Evolutionary conservation across 2,113 vertebrate species (phyloP).

Genomic region (Felis chaus): DNA sequence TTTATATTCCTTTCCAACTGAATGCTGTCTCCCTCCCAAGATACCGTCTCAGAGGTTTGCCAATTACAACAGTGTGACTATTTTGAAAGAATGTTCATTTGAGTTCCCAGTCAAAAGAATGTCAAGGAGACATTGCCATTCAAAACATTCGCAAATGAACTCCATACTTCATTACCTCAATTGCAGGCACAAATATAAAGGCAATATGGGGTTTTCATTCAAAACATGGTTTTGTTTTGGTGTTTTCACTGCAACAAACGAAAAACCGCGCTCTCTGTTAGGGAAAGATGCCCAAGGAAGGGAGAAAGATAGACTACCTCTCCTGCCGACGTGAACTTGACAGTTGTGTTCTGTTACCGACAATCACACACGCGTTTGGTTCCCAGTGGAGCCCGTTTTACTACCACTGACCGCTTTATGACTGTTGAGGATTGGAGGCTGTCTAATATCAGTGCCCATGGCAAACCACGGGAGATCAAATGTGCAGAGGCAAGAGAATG

Average conservation of each 20-base stretch:
- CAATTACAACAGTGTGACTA: slow-evolving; percentile 45
- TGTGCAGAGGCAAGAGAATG: slow-evolving; percentile 57
- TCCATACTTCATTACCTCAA: slow-evolving; percentile 67
- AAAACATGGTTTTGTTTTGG: slow-evolving; percentile 18
- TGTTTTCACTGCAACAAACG: slow-evolving; percentile 10
- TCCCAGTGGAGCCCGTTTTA: not conserved
- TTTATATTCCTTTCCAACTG: slow-evolving; percentile 58
- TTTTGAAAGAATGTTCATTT: slow-evolving; percentile 62
- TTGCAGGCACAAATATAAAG: slow-evolving; percentile 52
- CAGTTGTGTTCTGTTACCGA: slow-evolving; percentile 2
- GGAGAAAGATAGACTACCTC: not conserved
- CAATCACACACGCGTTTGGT: not conserved
- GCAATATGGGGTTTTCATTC: slow-evolving; percentile 47
- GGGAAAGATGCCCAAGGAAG: not conserved
- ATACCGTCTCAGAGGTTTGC: slow-evolving; percentile 50
- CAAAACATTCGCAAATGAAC: slow-evolving; percentile 71
- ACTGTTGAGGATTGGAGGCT: slow-evolving; percentile 20
- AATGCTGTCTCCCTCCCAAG: slow-evolving; percentile 57
- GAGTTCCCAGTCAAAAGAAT: slow-evolving; percentile 74
- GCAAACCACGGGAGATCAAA: slow-evolving; percentile 65
- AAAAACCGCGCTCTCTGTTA: not conserved
- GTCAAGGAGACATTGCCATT: slow-evolving; percentile 56
- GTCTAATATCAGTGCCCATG: slow-evolving; percentile 31
- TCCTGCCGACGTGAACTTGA: not conserved
- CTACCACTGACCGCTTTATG: slow-evolving; percentile 31